Percentiles rank a stretch among this genome's conserved stretches.
These are phyloP conservation scores for Seriola dumerili DNA, from an alignment of 2,113 vertebrate genomes.

Conservation along the genomic window DNA sequence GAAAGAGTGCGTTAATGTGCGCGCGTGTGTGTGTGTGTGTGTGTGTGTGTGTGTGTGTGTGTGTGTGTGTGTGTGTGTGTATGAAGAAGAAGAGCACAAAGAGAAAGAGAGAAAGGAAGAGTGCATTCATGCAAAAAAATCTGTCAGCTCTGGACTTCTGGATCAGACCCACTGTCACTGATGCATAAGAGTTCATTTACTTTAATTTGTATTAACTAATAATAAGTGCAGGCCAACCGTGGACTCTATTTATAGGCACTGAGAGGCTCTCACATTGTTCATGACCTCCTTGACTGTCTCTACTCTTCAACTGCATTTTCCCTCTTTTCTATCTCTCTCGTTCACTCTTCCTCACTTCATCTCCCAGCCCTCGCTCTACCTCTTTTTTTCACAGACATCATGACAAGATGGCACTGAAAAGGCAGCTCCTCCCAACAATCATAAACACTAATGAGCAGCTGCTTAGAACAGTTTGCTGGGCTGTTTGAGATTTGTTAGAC, in stretches of 20 bases:
- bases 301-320: slow-evolving; percentile 36
- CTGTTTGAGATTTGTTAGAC: slow-evolving; percentile 51
- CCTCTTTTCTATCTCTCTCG: slow-evolving; percentile 9
- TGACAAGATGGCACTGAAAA: slow-evolving; percentile 47
- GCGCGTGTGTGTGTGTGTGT: slow-evolving; percentile 12
- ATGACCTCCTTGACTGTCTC: slow-evolving; percentile 52
- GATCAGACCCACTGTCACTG: slow-evolving; percentile 62
- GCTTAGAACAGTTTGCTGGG: slow-evolving; percentile 44
- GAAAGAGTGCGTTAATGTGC: slow-evolving; percentile 11
- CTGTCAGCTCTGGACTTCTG: slow-evolving; percentile 57
- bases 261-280: slow-evolving; percentile 55
- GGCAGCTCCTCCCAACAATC: slow-evolving; percentile 55
- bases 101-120: slow-evolving; percentile 27
- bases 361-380: not conserved
- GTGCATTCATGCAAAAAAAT: slow-evolving; percentile 61
- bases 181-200: slow-evolving; percentile 70
- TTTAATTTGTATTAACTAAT: slow-evolving; percentile 74
- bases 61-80: slow-evolving; percentile 5
- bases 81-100: not conserved
- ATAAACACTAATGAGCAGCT: slow-evolving; percentile 62
- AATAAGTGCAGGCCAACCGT: slow-evolving; percentile 60
- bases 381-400: slow-evolving; percentile 47
- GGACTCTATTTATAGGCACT: slow-evolving; percentile 64
- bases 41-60: slow-evolving; percentile 23
- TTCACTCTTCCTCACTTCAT: slow-evolving; percentile 2